phyloP scores from a whole-genome alignment of 30 jellyfish, hydroid and myxozoan genomes.

The Chironex yamaguchii region DNA sequence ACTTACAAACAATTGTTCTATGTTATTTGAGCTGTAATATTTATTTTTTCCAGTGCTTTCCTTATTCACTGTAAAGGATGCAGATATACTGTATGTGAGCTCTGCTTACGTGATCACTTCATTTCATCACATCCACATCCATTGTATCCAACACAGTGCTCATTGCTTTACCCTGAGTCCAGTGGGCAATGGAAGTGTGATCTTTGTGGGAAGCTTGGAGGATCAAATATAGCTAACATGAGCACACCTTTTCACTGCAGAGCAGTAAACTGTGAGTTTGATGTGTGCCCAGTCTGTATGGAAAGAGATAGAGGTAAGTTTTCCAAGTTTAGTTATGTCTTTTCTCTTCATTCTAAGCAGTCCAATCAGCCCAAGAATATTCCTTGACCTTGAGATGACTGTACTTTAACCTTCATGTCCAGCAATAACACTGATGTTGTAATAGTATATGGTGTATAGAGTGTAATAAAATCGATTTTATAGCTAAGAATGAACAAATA shows the following conservation, averaged over 20 bases:
- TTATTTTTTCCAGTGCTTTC: too few species aligned
- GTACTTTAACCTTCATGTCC: too few species aligned
- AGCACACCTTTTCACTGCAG: constrained; percentile 77
- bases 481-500: too few species aligned
- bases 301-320: constrained; percentile 44
- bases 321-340: neutral
- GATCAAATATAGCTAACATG: constrained; percentile 23
- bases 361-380: neutral
- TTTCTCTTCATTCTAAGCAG: neutral
- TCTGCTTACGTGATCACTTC: constrained; percentile 56
- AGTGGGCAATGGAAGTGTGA: constrained; percentile 96
- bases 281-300: constrained; percentile 71
- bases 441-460: too few species aligned
- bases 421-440: too few species aligned
- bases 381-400: too few species aligned
- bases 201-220: constrained; percentile 80
- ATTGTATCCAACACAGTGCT: constrained; percentile 67
- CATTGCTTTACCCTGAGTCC: constrained; percentile 72
- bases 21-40: too few species aligned
- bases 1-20: too few species aligned
- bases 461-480: too few species aligned
- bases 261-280: constrained; percentile 64
- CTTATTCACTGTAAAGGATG: constrained; percentile 87
- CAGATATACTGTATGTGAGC: constrained; percentile 76
- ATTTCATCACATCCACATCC: constrained; percentile 90